Evolutionary conservation across 2,888 invertebrate species (phyloP).

Genomic region (Phengaris arion): DNA sequence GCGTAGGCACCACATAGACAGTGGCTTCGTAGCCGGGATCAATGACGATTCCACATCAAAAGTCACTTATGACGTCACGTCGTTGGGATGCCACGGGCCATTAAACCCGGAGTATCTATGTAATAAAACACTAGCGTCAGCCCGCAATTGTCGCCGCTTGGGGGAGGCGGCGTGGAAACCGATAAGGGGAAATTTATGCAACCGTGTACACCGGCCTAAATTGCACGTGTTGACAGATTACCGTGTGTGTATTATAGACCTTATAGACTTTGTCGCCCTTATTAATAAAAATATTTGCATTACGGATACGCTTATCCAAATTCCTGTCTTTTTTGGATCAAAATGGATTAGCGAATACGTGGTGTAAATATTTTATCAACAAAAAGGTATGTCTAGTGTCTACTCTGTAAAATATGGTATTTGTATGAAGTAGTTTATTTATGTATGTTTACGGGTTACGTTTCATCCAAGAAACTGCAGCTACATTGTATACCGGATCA

Average conservation of each 20-base stretch:
- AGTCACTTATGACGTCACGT: conserved; percentile 17
- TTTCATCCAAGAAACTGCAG: too few species aligned
- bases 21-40: background rate
- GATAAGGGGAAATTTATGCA: conserved; percentile 56
- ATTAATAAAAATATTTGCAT: too few species aligned
- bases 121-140: conserved; percentile 32
- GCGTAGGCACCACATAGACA: background rate
- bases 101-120: conserved; percentile 33
- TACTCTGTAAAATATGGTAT: too few species aligned
- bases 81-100: conserved; percentile 26
- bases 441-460: too few species aligned
- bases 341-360: too few species aligned
- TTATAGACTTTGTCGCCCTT: background rate
- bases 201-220: conserved; percentile 29
- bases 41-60: conserved; percentile 7
- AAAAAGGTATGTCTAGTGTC: too few species aligned
- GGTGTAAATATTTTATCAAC: too few species aligned
- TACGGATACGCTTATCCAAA: too few species aligned
- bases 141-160: conserved; percentile 31
- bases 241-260: background rate
- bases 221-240: conserved; percentile 32
- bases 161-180: conserved; percentile 53
- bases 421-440: too few species aligned
- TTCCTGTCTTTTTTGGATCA: too few species aligned
- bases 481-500: too few species aligned